Conservation (phyloP, 1,140 invertebrate species). For the Bombus confusus region DNA sequence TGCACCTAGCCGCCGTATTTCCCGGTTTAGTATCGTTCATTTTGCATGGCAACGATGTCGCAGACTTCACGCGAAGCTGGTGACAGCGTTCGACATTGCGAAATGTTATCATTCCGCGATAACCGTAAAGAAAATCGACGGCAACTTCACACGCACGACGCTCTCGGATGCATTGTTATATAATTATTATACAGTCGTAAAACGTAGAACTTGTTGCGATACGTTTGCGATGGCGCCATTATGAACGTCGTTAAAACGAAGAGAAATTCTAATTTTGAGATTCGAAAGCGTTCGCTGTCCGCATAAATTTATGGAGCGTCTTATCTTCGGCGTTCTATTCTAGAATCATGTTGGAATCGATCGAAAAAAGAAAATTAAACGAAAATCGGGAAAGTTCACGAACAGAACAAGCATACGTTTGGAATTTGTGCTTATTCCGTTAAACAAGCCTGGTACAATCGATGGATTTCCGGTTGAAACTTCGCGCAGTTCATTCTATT, state of each 20-base stretch:
- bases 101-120: background rate
- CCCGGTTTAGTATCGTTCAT: conserved; percentile 42
- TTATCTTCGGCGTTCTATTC: too few relatives aligned
- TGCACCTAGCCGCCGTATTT: conserved; percentile 9
- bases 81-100: background rate
- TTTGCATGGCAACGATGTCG: conserved; percentile 50
- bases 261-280: too few relatives aligned
- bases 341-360: too few relatives aligned
- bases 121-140: too few relatives aligned
- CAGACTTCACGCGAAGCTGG: background rate
- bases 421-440: background rate
- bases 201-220: too few relatives aligned
- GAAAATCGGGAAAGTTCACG: background rate
- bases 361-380: background rate
- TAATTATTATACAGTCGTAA: too few relatives aligned
- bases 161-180: too few relatives aligned
- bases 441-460: background rate
- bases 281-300: too few relatives aligned
- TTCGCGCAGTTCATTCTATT: background rate
- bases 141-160: too few relatives aligned
- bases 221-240: too few relatives aligned
- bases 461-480: conserved; percentile 19
- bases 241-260: too few relatives aligned
- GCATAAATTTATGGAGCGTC: too few relatives aligned
- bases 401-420: background rate